Evolutionary conservation across 2,888 invertebrate species (phyloP), one percentile per base, ranked within the genome.

Genomic region (Plebejus anna): DNA sequence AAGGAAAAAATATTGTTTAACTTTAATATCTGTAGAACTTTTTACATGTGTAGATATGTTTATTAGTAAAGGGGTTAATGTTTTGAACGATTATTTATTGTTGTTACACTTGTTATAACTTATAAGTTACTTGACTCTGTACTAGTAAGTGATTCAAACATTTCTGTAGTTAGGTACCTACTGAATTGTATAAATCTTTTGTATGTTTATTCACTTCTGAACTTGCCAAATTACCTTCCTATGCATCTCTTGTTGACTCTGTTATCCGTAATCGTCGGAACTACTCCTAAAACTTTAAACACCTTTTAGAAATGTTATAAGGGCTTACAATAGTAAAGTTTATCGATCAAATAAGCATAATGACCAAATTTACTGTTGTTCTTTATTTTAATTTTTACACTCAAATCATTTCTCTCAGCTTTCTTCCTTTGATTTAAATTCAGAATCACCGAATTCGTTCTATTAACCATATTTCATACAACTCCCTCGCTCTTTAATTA

Each of bases 221-320:
- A 83, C 88, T 90, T 90, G 92, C 92, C 92, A 92, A 93, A 92
- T 84, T 85, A 85, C 87, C 89, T 92, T 90, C 88, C 88, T 88
- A 83, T 79, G 80, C 79, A 81, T 88, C 86, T 87, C 87, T 90
- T 88, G 85, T 88, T 90, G 85, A 85, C 81, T 87, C 85, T 88
- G 88, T 89, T 90, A 88, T 83, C 85, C 82, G 80, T 79, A 84
- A 83, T 73, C 77, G 77, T 75, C 77, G 73, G 76, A 76, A 75
- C 78, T 75, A 75, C 77, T 75, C 75, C 75, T 79, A 79, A 66
- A 73, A 72, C 22, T 61, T 22, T 75, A 38, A 73, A 78, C 77
- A 75, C 78, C 76, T 70, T 28, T 6, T n/a, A 47, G 1, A 38
- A 38, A 38, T 38, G 38, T 38, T 5, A 38, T 5, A 38, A 5